Evolutionary conservation across 2,113 vertebrate species (phyloP), one percentile per base, ranked within the genome.

Genomic region (Silurus meridionalis): DNA sequence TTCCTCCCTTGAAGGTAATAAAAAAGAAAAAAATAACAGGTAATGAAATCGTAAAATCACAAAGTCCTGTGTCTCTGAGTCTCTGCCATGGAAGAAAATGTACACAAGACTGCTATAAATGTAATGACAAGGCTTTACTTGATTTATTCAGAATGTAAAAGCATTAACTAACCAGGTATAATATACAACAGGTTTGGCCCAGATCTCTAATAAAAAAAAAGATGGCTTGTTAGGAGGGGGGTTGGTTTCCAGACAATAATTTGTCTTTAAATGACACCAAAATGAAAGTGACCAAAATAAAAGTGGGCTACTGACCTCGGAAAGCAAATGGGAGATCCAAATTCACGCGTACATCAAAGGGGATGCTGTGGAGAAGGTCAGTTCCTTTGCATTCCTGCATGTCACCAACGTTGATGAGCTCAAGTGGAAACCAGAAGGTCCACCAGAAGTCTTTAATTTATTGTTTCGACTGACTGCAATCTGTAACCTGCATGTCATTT

Each of bases 361-460:
- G 61, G 46, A 55, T 83, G 15, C 23, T 83, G 63, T 53, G 48
- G 9, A 83, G 52, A 55, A 69, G 50, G 82, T 71, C 52, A 83
- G 50, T 52, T 19, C 64, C 52, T 71, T 69, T 37, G 67, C 64
- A 83, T 71, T 83, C 64, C 82, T 71, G n/a, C 8, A 83, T 69
- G 82, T 57, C 64, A 53, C 61, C 37, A 52, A 53, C 23, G 50
- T 1, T 64, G 37, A 63, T 23, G 19, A 64, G 55, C 58, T 81
- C 37, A 13, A 64, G 37, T 48, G 79, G 25, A 61, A 57, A 81
- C 11, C 61, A 50, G 80, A 82, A 52, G 23, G 58, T 9, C 21
- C 1, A 5, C 37, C 37, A 72, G 69, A 72, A 48, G 50, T 8
- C 48, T 74, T 52, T 21, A 37, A 37, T 48, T 48, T 23, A 23